Evolutionary conservation across 2,888 invertebrate genomes (phyloP), one percentile per base, ranked within the genome.

Genomic region (Mycogona germanica): DNA sequence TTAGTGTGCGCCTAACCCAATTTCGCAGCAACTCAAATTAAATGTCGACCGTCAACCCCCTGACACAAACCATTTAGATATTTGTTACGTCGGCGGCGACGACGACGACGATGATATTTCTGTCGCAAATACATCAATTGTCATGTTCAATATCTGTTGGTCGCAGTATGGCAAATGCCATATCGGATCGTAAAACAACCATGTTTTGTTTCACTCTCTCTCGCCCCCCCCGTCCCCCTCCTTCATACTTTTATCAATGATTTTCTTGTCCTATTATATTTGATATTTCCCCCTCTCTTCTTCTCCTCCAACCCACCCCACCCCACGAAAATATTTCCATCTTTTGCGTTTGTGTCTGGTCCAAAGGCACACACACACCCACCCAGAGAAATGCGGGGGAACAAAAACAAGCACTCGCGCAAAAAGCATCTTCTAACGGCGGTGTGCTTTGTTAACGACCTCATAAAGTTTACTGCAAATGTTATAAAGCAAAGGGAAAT

Each of bases 401-500:
- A 47, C 29, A 47, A 47, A 47, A 47, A 47, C 47, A 47, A 47
- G 32, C 47, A 32, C n/a, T n/a, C n/a, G n/a, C 47, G 19, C 47
- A 47, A 47, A 47, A 47, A 47, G 28, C 32, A 29, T 28, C 46
- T 46, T 21, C 19, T 32, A 29, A n/a, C 46, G 17, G 14, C 23
- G 46, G 49, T 23, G 41, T n/a, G 41, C 41, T 49, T 49, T 49
- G 37, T 49, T 49, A 49, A 49, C 49, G 49, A 49, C 49, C 49
- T 38, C 49, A 49, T 49, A 49, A 49, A 49, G 29, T 38, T 49
- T 49, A 49, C 49, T 37, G 49, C 49, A 49, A 49, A 49, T 49
- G 49, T 49, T 49, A 49, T 49, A 49, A 49, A 49, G 49, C 49
- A 49, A 49, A 49, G 49, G 49, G 49, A 49, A 49, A 49, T 49